Base-by-base conservation (phyloP, 2,888 invertebrate species). In the Melanotus villosus region DNA sequence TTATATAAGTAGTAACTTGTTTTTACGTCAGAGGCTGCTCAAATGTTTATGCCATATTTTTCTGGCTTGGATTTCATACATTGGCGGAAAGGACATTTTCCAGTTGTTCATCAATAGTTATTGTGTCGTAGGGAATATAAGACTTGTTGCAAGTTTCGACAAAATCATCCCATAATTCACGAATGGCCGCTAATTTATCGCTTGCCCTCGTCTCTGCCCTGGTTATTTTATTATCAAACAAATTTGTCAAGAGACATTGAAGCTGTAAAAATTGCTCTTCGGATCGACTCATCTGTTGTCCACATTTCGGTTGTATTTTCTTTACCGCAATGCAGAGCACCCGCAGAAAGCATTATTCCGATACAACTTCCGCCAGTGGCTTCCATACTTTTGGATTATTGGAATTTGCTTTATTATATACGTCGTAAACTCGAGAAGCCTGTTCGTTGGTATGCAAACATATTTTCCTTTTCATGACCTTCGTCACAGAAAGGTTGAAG, bases 51-150 rank as follows among this genome's bases (percentile, higher is more conserved):
- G 12, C 60, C 69, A 54, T 69, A 69, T 54, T 34, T 52, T 30
- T 54, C 65, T 2, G 69, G 65, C 12, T 65, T 65, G 0, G 69
- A 69, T 59, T 65, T 65, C 21, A 69, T 69, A 34, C 18, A 69
- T 50, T 69, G 65, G 6, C 54, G 38, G 18, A 69, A 69, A 41
- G 68, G 69, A 54, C 60, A 69, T 9, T 41, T 47, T 0, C 57
- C 10, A 68, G 19, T 21, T 64, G 68, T 23, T 68, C 58, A 21
- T 64, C 64, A 9, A 68, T 21, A 2, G 54, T 64, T 12, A 60
- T 0, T 5, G 16, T 16, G 21, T 67, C 62, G 30, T 30, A 32
- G 2, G 58, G 56, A 12, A 21, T 10, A 64, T 14, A 67, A 5
- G 2, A 14, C 12, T 21, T 62, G 16, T 41, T 62, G 23, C 62